phyloP scores from a whole-genome alignment of 2,888 invertebrate genomes.

The Melikaiella ostensackeni region DNA sequence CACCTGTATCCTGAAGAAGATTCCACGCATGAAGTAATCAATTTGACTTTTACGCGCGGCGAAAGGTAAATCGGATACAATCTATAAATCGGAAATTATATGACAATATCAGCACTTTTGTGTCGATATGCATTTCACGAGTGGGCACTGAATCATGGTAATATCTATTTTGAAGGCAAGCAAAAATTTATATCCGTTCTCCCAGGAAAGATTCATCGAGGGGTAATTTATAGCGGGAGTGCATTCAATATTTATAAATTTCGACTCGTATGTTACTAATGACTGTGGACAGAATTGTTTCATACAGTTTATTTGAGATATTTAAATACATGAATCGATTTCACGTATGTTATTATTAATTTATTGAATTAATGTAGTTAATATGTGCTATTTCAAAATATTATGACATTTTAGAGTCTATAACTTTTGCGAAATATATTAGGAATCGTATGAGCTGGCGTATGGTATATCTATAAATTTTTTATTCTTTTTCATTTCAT shows the following conservation, averaged over 20 bases:
- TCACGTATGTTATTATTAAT: not conserved
- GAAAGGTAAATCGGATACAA: constrained; percentile 22
- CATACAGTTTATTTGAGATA: not conserved
- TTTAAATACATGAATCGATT: not conserved
- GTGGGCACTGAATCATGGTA: constrained; percentile 4
- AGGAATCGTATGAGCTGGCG: too few species aligned
- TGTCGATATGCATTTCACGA: constrained; percentile 14
- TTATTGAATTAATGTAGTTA: not conserved
- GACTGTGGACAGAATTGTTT: not conserved
- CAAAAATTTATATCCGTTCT: not conserved
- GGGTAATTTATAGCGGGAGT: not conserved
- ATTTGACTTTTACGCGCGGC: constrained; percentile 5
- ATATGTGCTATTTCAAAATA: not conserved
- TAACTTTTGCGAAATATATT: too few species aligned
- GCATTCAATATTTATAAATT: not conserved
- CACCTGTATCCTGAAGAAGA: constrained; percentile 49
- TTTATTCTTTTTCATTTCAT: not conserved
- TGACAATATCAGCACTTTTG: constrained; percentile 9
- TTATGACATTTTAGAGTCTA: too few species aligned
- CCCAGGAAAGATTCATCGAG: not conserved
- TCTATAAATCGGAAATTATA: constrained; percentile 21
- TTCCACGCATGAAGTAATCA: constrained; percentile 14
- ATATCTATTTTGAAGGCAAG: not conserved
- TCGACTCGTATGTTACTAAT: not conserved
- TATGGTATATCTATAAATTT: too few species aligned